Conservation (phyloP, 2,797 vertebrate genomes). For the Mormyrus hasselquistii region DNA sequence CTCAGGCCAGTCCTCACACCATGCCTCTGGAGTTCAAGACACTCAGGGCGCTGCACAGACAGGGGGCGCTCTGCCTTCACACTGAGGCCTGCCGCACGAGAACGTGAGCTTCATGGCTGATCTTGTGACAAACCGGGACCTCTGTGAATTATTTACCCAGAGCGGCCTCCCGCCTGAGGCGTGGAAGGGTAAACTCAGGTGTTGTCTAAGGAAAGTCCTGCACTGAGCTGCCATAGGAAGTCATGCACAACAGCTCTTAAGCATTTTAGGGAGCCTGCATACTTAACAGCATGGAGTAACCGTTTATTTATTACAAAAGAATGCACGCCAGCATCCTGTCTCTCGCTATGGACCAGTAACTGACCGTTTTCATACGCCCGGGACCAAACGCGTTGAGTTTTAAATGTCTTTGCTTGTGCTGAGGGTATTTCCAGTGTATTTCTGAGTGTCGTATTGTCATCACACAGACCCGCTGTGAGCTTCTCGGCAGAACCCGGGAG, state of each 20-base stretch:
- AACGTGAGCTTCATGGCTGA: not conserved
- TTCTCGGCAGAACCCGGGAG: not conserved
- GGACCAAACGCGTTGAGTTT: not conserved
- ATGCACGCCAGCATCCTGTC: not conserved
- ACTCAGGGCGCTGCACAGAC: conserved; percentile 79
- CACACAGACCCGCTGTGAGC: not conserved
- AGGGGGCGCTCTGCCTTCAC: conserved; percentile 88
- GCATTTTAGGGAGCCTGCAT: not conserved
- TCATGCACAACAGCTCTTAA: not conserved
- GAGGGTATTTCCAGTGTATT: not conserved
- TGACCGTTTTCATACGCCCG: not conserved
- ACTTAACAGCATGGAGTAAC: not conserved
- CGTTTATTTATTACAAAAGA: not conserved
- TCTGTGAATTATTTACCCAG: conserved; percentile 7
- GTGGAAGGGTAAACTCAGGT: not conserved
- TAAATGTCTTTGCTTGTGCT: not conserved
- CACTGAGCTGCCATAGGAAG: not conserved
- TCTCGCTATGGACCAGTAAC: not conserved
- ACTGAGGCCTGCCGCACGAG: conserved; percentile 64
- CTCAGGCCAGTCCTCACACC: conserved; percentile 87
- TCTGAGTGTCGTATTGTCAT: not conserved
- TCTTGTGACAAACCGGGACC: not conserved
- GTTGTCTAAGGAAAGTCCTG: not conserved
- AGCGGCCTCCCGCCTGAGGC: not conserved
- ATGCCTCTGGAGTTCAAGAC: conserved; percentile 97